Conservation (phyloP, 2,113 vertebrate species). For the Trematocara macrostoma region DNA sequence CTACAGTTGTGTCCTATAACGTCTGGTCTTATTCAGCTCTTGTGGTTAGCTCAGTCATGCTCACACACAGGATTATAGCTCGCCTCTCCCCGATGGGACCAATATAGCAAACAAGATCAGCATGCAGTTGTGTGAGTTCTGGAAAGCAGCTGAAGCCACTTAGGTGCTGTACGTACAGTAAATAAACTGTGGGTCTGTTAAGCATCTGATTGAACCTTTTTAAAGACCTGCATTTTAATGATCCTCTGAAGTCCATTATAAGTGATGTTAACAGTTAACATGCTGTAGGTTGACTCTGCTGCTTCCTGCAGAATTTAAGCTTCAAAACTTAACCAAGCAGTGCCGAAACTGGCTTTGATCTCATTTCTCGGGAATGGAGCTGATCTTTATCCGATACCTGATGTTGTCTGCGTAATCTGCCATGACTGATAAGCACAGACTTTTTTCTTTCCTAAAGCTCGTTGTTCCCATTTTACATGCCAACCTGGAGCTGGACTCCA, state of each 20-base stretch:
- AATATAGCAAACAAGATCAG: slow-evolving; percentile 46
- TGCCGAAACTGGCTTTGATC: slow-evolving; percentile 10
- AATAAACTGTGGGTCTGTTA: neutral
- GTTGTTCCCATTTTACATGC: neutral
- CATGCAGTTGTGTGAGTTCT: slow-evolving; percentile 16
- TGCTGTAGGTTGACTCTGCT: neutral
- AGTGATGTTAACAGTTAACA: neutral
- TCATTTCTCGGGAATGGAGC: neutral
- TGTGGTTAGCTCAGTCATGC: slow-evolving; percentile 46
- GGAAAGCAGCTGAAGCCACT: slow-evolving; percentile 15
- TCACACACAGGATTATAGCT: slow-evolving; percentile 42
- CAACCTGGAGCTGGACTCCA: slow-evolving; percentile 58
- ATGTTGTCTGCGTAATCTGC: slow-evolving; percentile 19
- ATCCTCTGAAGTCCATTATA: neutral
- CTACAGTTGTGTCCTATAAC: neutral
- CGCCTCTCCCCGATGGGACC: slow-evolving; percentile 32
- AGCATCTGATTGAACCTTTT: neutral
- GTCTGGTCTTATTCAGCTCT: slow-evolving; percentile 37
- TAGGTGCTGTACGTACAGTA: neutral
- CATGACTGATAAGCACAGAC: neutral
- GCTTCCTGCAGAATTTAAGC: neutral
- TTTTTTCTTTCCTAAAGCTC: neutral
- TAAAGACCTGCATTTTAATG: neutral
- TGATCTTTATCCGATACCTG: slow-evolving; percentile 14
- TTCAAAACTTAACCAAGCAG: neutral